Conservation (phyloP, 2,888 invertebrate species). For the Mantis religiosa region DNA sequence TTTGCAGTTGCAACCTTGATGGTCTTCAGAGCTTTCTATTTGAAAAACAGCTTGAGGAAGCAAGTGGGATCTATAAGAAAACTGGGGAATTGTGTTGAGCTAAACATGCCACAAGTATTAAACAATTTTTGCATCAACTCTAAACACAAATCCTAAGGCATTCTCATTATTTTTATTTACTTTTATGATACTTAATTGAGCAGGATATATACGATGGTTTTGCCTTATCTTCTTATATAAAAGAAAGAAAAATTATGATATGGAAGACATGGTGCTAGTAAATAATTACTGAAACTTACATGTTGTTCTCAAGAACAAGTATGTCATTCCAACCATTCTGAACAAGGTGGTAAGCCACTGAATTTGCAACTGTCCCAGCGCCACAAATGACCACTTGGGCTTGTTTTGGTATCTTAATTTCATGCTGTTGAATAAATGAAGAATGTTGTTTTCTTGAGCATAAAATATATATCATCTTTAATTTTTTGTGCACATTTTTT, state of each 20-base stretch:
- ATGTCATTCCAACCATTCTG: slow-evolving; percentile 65
- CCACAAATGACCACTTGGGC: slow-evolving; percentile 58
- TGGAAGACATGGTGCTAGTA: too few species aligned
- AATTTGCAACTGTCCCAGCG: slow-evolving; percentile 69
- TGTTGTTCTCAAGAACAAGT: slow-evolving; percentile 62
- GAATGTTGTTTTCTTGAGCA: neutral
- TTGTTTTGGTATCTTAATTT: slow-evolving; percentile 37
- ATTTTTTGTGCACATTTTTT: neutral
- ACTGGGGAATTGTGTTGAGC: too few species aligned
- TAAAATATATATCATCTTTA: neutral
- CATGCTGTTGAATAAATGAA: neutral
- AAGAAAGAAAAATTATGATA: neutral
- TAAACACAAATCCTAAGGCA: too few species aligned
- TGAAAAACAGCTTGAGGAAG: too few species aligned
- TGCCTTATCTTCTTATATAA: neutral
- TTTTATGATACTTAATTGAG: too few species aligned
- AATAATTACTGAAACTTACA: slow-evolving; percentile 39
- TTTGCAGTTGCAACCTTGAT: too few species aligned
- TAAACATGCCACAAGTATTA: too few species aligned
- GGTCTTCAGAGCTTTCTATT: too few species aligned
- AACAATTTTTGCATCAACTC: too few species aligned
- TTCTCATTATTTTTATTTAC: too few species aligned
- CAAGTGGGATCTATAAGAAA: too few species aligned
- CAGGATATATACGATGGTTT: too few species aligned
- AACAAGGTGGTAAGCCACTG: slow-evolving; percentile 69